Base-by-base conservation (phyloP, 2,888 invertebrate genomes). In the Corythucha ciliata region DNA sequence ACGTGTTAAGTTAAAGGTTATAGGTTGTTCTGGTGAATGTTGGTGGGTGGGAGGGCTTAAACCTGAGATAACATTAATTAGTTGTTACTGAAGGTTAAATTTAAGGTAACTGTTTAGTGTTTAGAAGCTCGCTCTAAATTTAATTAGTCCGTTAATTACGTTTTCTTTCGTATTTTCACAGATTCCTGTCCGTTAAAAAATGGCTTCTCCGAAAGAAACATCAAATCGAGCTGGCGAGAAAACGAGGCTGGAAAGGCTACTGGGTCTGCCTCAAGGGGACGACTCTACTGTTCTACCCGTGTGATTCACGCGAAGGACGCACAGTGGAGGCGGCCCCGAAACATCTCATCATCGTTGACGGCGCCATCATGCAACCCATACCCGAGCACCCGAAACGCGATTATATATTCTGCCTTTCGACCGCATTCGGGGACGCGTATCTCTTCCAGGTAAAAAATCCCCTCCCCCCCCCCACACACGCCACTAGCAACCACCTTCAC, bases 321-420 rank as follows among this genome's bases (percentile, higher is more conserved):
- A 85, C 87, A 29, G 89, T 90, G 57, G 92, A 92, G 68, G 87
- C 90, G 32, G 89, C 91, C 37, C 92, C 92, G 48, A 91, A 91
- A 71, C 92, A 93, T 72, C 79, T 92, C 67, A 91, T 92, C 71
- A 92, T 92, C 67, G 91, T 93, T 61, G 92, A 93, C 71, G 91
- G 91, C 53, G 91, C 91, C 63, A 92, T 97, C 70, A 92, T 93
- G 85, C 96, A 96, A 71, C 91, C 94, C 42, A 92, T 96, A 66
- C 96, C 96, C n/a, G 96, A 97, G 70, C 94, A 97, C 71, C 96
- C 96, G 16, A 93, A 94, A 70, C 77, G 94, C 62, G 94, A 96
- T 72, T 86, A 92, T 72, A 93, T 97, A 70, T 96, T 97, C 75
- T 94, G 96, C 69, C 78, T 97, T 64, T 94, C 93, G 73, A 96